These are phyloP conservation scores for Hylaea fasciaria DNA, from an alignment of 2,888 invertebrate species.

Conservation along the genomic window DNA sequence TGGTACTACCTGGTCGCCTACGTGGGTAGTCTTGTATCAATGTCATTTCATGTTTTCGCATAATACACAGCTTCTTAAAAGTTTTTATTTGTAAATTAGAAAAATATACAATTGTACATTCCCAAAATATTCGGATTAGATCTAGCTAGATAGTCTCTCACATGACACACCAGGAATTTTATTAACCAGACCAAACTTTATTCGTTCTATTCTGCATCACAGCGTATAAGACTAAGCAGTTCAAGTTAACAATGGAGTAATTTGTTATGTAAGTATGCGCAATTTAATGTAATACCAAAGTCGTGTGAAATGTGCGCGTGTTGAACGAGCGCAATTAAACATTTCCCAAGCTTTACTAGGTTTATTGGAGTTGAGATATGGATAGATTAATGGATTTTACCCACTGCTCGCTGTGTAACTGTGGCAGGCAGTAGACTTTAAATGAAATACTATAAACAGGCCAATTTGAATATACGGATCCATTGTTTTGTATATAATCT, in stretches of 20 bases:
- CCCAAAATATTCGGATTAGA: too few relatives aligned
- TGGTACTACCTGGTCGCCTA: too few relatives aligned
- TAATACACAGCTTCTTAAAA: too few relatives aligned
- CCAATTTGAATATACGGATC: too few relatives aligned
- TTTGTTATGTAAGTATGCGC: slow-evolving; percentile 46
- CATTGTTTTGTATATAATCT: too few relatives aligned
- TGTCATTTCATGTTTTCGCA: background rate
- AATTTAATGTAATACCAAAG: slow-evolving; percentile 52
- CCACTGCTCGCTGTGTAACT: slow-evolving; percentile 1
- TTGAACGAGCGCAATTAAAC: slow-evolving; percentile 54
- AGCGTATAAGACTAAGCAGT: slow-evolving; percentile 24
- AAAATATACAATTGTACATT: too few relatives aligned
- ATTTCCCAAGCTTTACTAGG: slow-evolving; percentile 45
- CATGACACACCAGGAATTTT: too few relatives aligned
- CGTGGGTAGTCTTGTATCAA: background rate
- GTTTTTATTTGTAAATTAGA: too few relatives aligned
- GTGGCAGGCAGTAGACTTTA: background rate
- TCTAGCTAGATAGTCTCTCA: too few relatives aligned
- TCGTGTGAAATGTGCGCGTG: slow-evolving; percentile 57
- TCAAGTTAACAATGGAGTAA: slow-evolving; percentile 33
- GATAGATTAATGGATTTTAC: slow-evolving; percentile 3
- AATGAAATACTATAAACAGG: too few relatives aligned
- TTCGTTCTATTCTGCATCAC: slow-evolving; percentile 4
- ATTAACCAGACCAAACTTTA: background rate
- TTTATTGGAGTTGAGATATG: slow-evolving; percentile 30